Base-by-base conservation (phyloP, 2,888 invertebrate species). In the Drosophila gaucha region DNA sequence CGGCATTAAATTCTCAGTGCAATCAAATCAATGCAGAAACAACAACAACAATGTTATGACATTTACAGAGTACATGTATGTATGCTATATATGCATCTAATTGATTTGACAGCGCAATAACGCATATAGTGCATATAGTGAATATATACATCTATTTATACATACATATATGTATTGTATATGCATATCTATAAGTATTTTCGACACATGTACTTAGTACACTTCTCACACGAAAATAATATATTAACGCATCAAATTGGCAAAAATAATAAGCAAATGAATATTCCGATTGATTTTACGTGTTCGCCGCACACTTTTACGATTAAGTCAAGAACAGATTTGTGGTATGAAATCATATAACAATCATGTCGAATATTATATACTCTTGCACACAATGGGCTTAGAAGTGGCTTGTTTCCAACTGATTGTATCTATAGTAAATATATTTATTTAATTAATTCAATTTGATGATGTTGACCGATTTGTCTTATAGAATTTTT, bases 211-310 rank as follows among this genome's bases (percentile, higher is more conserved):
- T 6, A 26, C 56, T 78, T 59, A 78, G 64, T 79, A 64, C 71
- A 49, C 67, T 67, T 84, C 63, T 72, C 67, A 84, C 67, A 72
- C 85, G 58, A 86, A 80, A 78, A 84, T 84, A 84, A 86, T 84
- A 84, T 73, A 86, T 86, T 86, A 87, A 86, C 87, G 85, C 80
- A 84, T 80, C 77, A 77, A 84, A 66, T 28, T 80, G 65, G 65
- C 67, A 74, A 44, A 68, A 65, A 75, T 74, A 70, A 85, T 80
- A 80, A 68, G 73, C 80, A 73, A 76, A 57, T 38, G 66, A 64
- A 79, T 78, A 78, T 63, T 56, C 46, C 35, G 41, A 86, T 79
- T 75, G 78, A 83, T 86, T 79, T 58, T 62, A 57, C 38, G 83
- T 58, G 57, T 75, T 55, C 38, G 38, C 54, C 12, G 35, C 57